These are phyloP conservation scores for Chlorodrepanis virens DNA, from an alignment of 2,113 vertebrate genomes.

Conservation along the genomic window DNA sequence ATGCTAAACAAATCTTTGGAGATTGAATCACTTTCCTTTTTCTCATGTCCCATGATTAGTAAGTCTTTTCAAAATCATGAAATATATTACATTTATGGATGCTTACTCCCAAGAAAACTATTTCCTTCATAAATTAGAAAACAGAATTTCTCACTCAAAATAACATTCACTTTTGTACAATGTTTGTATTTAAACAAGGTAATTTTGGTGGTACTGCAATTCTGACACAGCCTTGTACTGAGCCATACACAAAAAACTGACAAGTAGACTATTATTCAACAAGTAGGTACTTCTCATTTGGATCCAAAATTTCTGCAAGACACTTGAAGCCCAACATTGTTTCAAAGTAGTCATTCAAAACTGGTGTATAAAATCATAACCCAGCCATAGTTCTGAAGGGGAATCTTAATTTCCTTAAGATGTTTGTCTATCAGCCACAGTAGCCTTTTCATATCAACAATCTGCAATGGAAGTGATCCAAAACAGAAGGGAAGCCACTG, in stretches of 20 bases:
- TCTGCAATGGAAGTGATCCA: not conserved
- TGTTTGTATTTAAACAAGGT: conserved; percentile 41
- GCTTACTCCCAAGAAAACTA: conserved; percentile 55
- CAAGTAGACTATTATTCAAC: not conserved
- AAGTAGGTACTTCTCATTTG: not conserved
- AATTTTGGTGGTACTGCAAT: conserved; percentile 44
- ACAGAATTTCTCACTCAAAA: conserved; percentile 56
- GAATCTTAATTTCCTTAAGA: not conserved
- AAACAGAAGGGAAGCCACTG: not conserved
- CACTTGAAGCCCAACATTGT: not conserved
- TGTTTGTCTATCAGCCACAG: not conserved
- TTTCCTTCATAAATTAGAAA: conserved; percentile 33
- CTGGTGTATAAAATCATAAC: not conserved
- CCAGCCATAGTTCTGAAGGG: not conserved
- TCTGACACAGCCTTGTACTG: conserved; percentile 42
- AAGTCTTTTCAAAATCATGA: not conserved
- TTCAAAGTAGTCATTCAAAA: conserved; percentile 37
- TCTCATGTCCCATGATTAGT: not conserved
- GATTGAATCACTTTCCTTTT: not conserved
- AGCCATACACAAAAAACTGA: conserved; percentile 37
- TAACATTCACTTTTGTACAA: conserved; percentile 60
- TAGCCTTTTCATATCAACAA: not conserved
- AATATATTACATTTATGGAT: not conserved
- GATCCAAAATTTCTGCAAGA: not conserved
- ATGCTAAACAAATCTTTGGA: not conserved